Evolutionary conservation across 2,113 vertebrate species (phyloP).

Genomic region (Sinocyclocheilus maitianheensis): DNA sequence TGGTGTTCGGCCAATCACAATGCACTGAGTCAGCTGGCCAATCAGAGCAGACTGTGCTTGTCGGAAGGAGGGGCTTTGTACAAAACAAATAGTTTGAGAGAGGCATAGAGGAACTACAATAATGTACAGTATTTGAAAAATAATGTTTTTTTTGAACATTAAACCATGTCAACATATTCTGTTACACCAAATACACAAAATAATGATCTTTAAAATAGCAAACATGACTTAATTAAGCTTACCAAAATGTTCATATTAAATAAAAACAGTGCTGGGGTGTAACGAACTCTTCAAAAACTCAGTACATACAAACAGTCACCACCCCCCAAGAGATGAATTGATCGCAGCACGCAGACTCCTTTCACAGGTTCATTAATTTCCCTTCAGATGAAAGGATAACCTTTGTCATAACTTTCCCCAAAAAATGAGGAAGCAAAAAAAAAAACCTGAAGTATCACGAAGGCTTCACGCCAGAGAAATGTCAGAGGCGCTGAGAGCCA

Average conservation of each 20-base stretch:
- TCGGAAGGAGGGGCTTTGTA: too few species aligned
- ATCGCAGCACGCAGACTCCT: conserved; percentile 17
- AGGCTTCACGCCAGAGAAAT: conserved; percentile 67
- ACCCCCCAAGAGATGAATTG: conserved; percentile 9
- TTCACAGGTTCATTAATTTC: conserved; percentile 38
- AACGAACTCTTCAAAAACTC: neutral
- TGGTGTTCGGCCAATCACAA: too few species aligned
- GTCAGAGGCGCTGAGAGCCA: conserved; percentile 69
- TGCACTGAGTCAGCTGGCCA: too few species aligned
- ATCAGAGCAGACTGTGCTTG: too few species aligned
- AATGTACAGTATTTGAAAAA: too few species aligned
- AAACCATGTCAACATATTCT: too few species aligned
- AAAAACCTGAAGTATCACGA: conserved; percentile 49
- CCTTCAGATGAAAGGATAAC: conserved; percentile 54
- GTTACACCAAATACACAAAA: too few species aligned
- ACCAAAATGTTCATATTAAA: neutral
- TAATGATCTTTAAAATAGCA: too few species aligned
- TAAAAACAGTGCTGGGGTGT: neutral
- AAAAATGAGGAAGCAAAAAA: conserved; percentile 32
- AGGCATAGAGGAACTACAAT: too few species aligned
- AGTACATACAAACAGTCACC: neutral
- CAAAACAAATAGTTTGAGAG: too few species aligned
- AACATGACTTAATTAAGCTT: conserved; percentile 4
- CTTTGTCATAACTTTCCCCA: conserved; percentile 44
- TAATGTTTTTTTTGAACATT: too few species aligned